Evolutionary conservation across 2,888 invertebrate genomes (phyloP).

Genomic region (Drosophila fulvimacula): DNA sequence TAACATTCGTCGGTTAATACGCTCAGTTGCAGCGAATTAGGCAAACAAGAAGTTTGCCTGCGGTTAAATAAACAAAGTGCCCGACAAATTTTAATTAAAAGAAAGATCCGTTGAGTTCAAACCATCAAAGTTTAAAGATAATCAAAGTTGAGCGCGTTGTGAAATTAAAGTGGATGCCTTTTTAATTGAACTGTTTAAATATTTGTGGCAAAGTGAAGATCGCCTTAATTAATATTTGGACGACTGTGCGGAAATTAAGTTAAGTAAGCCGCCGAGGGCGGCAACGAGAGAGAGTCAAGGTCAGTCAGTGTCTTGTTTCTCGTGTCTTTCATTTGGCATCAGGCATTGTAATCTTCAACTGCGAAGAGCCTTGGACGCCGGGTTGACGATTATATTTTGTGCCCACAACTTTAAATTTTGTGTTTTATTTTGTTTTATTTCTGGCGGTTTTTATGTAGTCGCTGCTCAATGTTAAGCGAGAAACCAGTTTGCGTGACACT

Average conservation of each 20-base stretch:
- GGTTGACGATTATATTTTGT: slow-evolving; percentile 47
- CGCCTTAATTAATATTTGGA: slow-evolving; percentile 4
- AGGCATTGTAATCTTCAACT: slow-evolving; percentile 26
- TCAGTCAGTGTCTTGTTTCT: background rate
- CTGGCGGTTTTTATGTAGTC: slow-evolving; percentile 45
- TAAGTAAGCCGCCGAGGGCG: background rate
- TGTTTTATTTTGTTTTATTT: slow-evolving; percentile 6
- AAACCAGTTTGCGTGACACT: slow-evolving; percentile 64
- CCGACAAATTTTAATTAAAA: slow-evolving; percentile 30
- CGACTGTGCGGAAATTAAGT: slow-evolving; percentile 17
- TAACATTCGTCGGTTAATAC: slow-evolving; percentile 24
- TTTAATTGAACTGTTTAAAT: slow-evolving; percentile 13
- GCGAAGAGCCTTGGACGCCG: slow-evolving; percentile 38
- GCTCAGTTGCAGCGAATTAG: slow-evolving; percentile 26
- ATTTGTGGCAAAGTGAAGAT: slow-evolving; percentile 18
- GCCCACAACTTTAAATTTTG: slow-evolving; percentile 53
- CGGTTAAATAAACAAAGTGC: slow-evolving; percentile 34
- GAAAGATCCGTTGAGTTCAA: slow-evolving; percentile 42
- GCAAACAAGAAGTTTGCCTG: slow-evolving; percentile 39
- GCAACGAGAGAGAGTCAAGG: slow-evolving; percentile 33
- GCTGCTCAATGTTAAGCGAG: slow-evolving; percentile 62
- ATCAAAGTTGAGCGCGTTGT: slow-evolving; percentile 18
- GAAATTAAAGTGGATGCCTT: slow-evolving; percentile 3
- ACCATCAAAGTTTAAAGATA: slow-evolving; percentile 20
- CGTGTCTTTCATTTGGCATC: slow-evolving; percentile 32